These are phyloP conservation scores for Hemicentrotus pulcherrimus DNA, from an alignment of 35 echinoderm and acorn worm species.

Conservation along the genomic window DNA sequence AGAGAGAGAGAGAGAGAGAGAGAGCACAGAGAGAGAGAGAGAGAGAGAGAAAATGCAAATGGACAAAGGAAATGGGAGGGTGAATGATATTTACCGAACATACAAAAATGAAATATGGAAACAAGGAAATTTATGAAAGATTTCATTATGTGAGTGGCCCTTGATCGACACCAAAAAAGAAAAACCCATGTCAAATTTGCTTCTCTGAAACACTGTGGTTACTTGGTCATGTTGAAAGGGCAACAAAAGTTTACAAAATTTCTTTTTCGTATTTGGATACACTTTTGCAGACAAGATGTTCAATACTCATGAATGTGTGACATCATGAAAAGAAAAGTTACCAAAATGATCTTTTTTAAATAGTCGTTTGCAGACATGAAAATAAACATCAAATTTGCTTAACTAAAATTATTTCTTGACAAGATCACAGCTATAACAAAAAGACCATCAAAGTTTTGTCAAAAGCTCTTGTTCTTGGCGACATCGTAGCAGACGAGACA, in stretches of 20 bases:
- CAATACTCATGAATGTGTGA: too few relatives aligned
- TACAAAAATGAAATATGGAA: too few relatives aligned
- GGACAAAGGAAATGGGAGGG: too few relatives aligned
- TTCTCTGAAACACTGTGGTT: neutral
- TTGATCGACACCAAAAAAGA: neutral
- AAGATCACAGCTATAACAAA: neutral
- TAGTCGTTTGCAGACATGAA: neutral
- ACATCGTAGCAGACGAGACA: neutral
- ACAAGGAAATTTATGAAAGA: too few relatives aligned
- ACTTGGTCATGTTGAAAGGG: neutral
- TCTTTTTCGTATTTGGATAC: too few relatives aligned
- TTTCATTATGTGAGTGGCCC: too few relatives aligned
- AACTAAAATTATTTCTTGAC: neutral
- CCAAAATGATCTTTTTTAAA: too few relatives aligned
- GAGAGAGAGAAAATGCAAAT: neutral
- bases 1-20: neutral
- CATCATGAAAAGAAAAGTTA: too few relatives aligned
- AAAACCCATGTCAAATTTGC: neutral
- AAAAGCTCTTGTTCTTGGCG: neutral
- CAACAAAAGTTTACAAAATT: too few relatives aligned
- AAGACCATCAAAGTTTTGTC: neutral
- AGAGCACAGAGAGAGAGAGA: neutral
- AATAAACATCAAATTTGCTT: constrained; percentile 3
- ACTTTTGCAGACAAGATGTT: too few relatives aligned
- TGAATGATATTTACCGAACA: too few relatives aligned